Evolutionary conservation across 2,797 vertebrate genomes (phyloP).

Genomic region (Phalanger gymnotis): DNA sequence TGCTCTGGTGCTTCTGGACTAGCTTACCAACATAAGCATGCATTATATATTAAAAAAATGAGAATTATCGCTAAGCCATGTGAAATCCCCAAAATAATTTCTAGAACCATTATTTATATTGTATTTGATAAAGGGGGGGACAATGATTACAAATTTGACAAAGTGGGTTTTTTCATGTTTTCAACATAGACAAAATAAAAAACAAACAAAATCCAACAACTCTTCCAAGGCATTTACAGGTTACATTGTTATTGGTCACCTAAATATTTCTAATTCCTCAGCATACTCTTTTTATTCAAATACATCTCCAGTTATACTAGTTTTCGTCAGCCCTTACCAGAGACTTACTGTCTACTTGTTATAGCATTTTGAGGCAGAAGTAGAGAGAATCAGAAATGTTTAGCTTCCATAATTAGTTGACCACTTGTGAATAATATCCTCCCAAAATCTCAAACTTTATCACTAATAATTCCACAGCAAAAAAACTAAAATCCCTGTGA

Average conservation of each 20-base stretch:
- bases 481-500: constrained; percentile 15
- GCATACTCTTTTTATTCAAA: constrained; percentile 7
- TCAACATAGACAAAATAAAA: background rate
- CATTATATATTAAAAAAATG: constrained; percentile 34
- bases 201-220: constrained; percentile 26
- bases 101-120: constrained; percentile 22
- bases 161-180: constrained; percentile 20
- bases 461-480: constrained; percentile 1
- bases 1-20: constrained; percentile 8
- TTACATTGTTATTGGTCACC: constrained; percentile 40
- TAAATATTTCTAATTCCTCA: constrained; percentile 9
- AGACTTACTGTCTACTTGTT: constrained; percentile 6
- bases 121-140: constrained; percentile 12
- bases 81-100: constrained; percentile 10
- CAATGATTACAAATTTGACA: constrained; percentile 10
- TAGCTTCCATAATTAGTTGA: background rate
- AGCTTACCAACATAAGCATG: background rate
- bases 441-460: background rate
- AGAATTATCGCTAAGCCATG: constrained; percentile 25
- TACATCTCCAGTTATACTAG: constrained; percentile 32
- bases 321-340: background rate
- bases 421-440: background rate
- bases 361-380: constrained; percentile 12
- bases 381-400: constrained; percentile 25
- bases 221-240: constrained; percentile 29